Base-by-base conservation (phyloP, 2,797 vertebrate genomes). In the Eulemur coronatus region DNA sequence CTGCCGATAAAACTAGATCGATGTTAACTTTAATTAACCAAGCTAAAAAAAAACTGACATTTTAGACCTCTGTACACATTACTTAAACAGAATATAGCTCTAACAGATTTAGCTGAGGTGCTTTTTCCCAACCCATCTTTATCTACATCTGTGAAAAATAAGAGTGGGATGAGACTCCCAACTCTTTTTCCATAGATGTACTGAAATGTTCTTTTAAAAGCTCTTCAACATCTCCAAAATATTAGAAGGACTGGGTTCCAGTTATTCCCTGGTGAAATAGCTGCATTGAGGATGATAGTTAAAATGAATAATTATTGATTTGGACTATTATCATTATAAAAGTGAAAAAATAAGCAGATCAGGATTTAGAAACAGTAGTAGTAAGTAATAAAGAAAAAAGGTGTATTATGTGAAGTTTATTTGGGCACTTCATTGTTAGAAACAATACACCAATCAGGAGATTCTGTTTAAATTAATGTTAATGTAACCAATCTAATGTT, bases 61-160 rank as follows among this genome's bases (percentile, higher is more conserved):
- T 75, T 96, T 94, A 90, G 50, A 79, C 24, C 2, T 79, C 84
- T 95, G 81, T 3, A 76, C 7, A 55, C 28, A 73, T 35, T 43
- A 76, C 43, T 95, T 94, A 72, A 84, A 90, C 38, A 80, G 91
- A 97, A 86, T 59, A 33, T 18, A 78, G 7, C 22, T 92, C 17
- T 73, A 84, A 81, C 13, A 50, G 30, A 79, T 92, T 97, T 63
- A 90, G 55, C 48, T 57, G 26, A 93, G 52, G 55, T 94, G n/a
- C 75, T 88, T 75, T 38, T 46, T 87, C 85, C 50, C 24, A 50
- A 55, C 30, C 20, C 59, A 55, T 11, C 0, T 41, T 84, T 84
- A 90, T 92, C 65, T 91, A 75, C 41, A 84, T 59, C 80, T 90
- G 50, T 94, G 91, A 96, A 94, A 95, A 84, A 84, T 35, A 50